A percentile compares a stretch with the other conserved stretches of the same genome.
Evolutionary conservation across 2,888 invertebrate genomes (phyloP).

Genomic region (Synanthedon tipuliformis): DNA sequence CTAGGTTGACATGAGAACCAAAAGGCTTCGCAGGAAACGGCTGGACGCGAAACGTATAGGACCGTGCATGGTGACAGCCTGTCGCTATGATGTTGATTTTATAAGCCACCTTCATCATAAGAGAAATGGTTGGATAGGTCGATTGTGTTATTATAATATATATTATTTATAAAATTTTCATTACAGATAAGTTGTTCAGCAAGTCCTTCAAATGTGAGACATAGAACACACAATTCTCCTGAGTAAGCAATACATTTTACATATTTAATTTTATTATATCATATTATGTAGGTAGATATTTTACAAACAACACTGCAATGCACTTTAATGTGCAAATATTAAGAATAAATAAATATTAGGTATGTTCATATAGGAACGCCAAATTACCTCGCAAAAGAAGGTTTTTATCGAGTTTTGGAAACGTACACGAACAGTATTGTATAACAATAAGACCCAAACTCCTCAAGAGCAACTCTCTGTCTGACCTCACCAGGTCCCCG

Average conservation of each 20-base stretch:
- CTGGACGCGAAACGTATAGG: too few species aligned
- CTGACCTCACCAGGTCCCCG: slow-evolving; percentile 37
- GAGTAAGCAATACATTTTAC: slow-evolving; percentile 27
- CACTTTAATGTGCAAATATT: not conserved
- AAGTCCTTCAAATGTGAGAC: slow-evolving; percentile 36
- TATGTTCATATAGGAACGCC: slow-evolving; percentile 4
- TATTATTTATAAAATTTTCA: not conserved
- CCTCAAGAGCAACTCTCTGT: slow-evolving; percentile 44
- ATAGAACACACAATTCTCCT: slow-evolving; percentile 21
- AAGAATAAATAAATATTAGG: not conserved
- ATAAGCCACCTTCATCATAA: too few species aligned
- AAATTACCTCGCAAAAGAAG: slow-evolving; percentile 27
- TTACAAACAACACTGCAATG: not conserved
- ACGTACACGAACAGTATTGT: slow-evolving; percentile 46
- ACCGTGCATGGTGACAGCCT: too few species aligned
- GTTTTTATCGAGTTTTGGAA: slow-evolving; percentile 21
- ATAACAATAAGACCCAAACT: slow-evolving; percentile 55
- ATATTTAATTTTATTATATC: not conserved
- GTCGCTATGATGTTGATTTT: too few species aligned
- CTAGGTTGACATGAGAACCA: too few species aligned
- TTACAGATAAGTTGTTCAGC: slow-evolving; percentile 36
- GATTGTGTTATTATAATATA: too few species aligned
- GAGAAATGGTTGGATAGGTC: too few species aligned
- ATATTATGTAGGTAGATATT: not conserved
- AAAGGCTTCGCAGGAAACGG: too few species aligned